Evolutionary conservation across 2,113 vertebrate genomes (phyloP).

Genomic region (Tylochromis polylepis): DNA sequence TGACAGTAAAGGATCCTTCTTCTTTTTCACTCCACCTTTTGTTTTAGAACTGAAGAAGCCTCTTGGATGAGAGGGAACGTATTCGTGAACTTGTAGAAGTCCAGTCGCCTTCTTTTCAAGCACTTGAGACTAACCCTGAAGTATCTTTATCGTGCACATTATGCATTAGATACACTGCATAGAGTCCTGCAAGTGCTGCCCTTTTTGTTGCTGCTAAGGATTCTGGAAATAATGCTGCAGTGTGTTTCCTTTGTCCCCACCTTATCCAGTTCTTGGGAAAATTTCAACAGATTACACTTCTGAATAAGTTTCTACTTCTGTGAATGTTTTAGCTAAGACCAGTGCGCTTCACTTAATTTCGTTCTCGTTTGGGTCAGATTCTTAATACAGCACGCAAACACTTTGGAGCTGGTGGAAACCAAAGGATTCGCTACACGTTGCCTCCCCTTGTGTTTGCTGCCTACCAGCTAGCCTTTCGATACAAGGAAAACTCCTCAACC

Average conservation of each 20-base stretch:
- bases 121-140: background rate
- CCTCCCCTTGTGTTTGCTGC: conserved; percentile 94
- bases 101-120: background rate
- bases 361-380: conserved; percentile 72
- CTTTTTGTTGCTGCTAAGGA: background rate
- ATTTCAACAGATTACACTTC: background rate
- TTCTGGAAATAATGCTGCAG: background rate
- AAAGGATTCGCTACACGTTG: conserved; percentile 92
- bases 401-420: conserved; percentile 96
- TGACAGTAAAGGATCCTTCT: background rate
- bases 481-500: conserved; percentile 91
- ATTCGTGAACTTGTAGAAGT: background rate
- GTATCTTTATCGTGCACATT: background rate
- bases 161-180: background rate
- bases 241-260: background rate
- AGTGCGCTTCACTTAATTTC: background rate
- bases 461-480: conserved; percentile 95
- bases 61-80: background rate
- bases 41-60: background rate
- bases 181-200: background rate
- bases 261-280: background rate
- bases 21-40: background rate
- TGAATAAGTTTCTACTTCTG: background rate
- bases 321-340: background rate
- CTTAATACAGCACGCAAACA: conserved; percentile 96